Evolutionary conservation across 2,113 vertebrate genomes (phyloP).

Genomic region (Oreochromis aureus): DNA sequence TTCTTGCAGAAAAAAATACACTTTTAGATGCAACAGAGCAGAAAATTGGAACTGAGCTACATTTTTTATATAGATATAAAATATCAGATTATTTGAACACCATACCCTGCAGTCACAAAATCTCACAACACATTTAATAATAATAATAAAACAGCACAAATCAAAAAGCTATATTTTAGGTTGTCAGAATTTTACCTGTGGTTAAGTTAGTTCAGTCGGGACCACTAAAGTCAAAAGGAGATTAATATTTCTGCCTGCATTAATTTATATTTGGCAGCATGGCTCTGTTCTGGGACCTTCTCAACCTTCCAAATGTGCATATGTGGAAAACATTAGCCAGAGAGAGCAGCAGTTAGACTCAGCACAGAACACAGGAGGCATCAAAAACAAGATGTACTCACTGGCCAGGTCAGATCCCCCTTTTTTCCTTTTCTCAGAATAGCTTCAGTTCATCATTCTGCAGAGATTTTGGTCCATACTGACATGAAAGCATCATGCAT

Average conservation of each 20-base stretch:
- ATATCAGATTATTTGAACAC: neutral
- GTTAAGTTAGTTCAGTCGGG: neutral
- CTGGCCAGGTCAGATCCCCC: neutral
- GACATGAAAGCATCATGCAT: neutral
- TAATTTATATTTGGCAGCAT: neutral
- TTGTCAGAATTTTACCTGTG: neutral
- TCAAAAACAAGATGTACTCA: neutral
- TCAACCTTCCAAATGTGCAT: neutral
- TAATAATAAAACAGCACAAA: neutral
- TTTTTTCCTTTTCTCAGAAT: neutral
- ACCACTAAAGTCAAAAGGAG: neutral
- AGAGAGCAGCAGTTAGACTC: neutral
- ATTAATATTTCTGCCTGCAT: neutral
- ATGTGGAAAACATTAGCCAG: neutral
- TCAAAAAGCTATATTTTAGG: neutral
- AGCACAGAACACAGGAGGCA: neutral
- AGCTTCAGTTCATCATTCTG: neutral
- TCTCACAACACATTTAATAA: neutral
- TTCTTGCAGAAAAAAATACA: neutral
- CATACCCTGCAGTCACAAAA: neutral
- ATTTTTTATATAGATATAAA: neutral
- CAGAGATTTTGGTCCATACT: neutral
- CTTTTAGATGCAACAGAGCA: neutral
- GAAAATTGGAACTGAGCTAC: neutral
- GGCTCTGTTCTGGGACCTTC: neutral